Evolutionary conservation across 2,113 vertebrate species (phyloP), one percentile per base, ranked within the genome.

Genomic region (Microcebus murinus): DNA sequence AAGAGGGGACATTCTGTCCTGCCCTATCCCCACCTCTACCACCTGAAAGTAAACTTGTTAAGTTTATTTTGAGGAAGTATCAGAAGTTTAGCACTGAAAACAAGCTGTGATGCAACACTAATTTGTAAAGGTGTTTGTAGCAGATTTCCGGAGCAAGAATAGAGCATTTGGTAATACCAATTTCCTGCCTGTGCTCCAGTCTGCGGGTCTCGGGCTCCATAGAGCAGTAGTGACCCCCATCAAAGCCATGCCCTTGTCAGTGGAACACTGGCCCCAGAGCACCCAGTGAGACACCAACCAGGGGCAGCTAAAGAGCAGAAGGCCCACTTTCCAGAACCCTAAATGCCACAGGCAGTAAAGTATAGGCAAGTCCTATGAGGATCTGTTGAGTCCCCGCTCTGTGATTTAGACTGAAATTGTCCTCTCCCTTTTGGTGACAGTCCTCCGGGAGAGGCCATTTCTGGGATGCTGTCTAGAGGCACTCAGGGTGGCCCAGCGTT

Each of bases 41-140:
- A 4, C 0, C 65, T 39, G 25, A 63, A 63, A 63, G 25, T 63
- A 63, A 63, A 63, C 61, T 61, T 27, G 59, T 61, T 61, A 27
- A 25, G 27, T 63, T 63, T 63, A 57, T 18, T 90, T 92, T 95
- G 83, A 92, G 96, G 89, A 97, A 94, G 92, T 92, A 13, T 45
- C 45, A 5, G 39, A 88, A 74, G 39, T 18, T 25, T 14, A 55
- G 57, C 23, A 2, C 45, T 70, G 81, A 84, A 71, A 92, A 27
- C 39, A n/a, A 55, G 10, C 31, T 48, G 2, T 91, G 90, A 74
- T 17, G 34, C 77, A 88, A 96, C 3, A 31, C 63, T 25, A 4
- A 3, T 88, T 90, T 68, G 90, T 76, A 34, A 85, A 74, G 63
- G 23, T 48, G 27, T 45, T 93, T 96, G 92, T 91, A 82, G 57